These are phyloP conservation scores for Oreortyx pictus DNA, from an alignment of 2,797 vertebrate genomes.

Conservation along the genomic window DNA sequence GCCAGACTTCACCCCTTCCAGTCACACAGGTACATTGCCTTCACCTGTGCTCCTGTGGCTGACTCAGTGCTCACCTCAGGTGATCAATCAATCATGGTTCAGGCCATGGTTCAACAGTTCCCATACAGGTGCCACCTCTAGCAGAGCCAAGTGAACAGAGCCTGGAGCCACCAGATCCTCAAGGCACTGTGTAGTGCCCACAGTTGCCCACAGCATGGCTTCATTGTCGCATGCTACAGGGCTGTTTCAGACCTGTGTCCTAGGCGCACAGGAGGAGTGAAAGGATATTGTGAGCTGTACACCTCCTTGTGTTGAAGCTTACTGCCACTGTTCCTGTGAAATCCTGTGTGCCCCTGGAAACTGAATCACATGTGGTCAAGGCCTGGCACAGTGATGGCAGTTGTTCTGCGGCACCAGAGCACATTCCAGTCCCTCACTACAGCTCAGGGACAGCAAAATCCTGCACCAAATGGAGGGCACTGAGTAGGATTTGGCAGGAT, in stretches of 20 bases:
- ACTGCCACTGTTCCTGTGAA: not conserved
- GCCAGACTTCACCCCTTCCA: too few species aligned
- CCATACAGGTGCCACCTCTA: not conserved
- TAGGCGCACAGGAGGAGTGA: too few species aligned
- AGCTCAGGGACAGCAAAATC: not conserved
- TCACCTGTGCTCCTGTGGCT: too few species aligned
- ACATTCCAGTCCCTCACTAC: not conserved
- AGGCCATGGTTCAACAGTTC: too few species aligned
- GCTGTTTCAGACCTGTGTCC: not conserved
- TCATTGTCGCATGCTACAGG: not conserved
- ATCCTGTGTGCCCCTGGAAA: not conserved
- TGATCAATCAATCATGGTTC: too few species aligned
- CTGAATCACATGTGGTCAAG: not conserved
- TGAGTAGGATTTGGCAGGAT: not conserved
- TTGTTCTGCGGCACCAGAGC: not conserved
- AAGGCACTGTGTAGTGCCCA: not conserved
- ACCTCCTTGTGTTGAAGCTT: too few species aligned
- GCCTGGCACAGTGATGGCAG: not conserved
- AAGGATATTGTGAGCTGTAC: not conserved
- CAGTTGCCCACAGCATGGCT: too few species aligned
- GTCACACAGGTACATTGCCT: too few species aligned
- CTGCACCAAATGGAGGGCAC: accelerated
- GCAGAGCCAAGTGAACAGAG: not conserved
- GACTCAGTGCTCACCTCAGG: too few species aligned
- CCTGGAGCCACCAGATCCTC: not conserved